Conservation (phyloP, 2,888 invertebrate species). For the Cyaniris semiargus region DNA sequence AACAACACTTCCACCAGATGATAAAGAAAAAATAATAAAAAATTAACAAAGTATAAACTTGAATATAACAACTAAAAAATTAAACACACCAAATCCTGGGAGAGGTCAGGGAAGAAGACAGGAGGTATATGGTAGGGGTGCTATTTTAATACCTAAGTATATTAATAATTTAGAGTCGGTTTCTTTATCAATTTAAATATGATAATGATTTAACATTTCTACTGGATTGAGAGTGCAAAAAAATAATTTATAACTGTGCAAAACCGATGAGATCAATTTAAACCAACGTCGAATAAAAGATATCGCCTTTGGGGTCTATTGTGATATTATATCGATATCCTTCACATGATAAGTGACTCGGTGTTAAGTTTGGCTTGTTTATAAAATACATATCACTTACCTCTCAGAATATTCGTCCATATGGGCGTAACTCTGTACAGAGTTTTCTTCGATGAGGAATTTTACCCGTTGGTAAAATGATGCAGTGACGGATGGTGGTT, state of each 20-base stretch:
- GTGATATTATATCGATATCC: constrained; percentile 56
- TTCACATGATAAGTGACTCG: constrained; percentile 71
- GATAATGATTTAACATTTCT: constrained; percentile 69
- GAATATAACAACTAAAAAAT: constrained; percentile 62
- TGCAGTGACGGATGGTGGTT: constrained; percentile 97
- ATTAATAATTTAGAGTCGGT: constrained; percentile 41
- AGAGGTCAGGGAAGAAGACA: constrained; percentile 76
- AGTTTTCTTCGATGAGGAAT: constrained; percentile 98
- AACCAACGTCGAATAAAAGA: constrained; percentile 64
- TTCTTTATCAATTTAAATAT: constrained; percentile 59
- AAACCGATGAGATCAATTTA: constrained; percentile 65
- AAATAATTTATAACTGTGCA: constrained; percentile 69
- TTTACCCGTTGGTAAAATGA: constrained; percentile 98
- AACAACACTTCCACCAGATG: constrained; percentile 80
- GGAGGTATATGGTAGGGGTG: constrained; percentile 72
- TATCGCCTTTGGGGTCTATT: constrained; percentile 50
- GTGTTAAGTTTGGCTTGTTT: constrained; percentile 51
- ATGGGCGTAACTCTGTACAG: constrained; percentile 98
- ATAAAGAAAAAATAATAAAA: constrained; percentile 60
- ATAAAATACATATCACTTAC: constrained; percentile 82
- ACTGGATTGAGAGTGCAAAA: constrained; percentile 75
- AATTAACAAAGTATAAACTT: constrained; percentile 61
- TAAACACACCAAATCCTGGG: constrained; percentile 81
- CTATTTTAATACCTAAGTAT: constrained; percentile 64
- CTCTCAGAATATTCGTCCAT: constrained; percentile 99